Conservation (phyloP, 2,888 invertebrate species). For the Pedicia rivosa region DNA sequence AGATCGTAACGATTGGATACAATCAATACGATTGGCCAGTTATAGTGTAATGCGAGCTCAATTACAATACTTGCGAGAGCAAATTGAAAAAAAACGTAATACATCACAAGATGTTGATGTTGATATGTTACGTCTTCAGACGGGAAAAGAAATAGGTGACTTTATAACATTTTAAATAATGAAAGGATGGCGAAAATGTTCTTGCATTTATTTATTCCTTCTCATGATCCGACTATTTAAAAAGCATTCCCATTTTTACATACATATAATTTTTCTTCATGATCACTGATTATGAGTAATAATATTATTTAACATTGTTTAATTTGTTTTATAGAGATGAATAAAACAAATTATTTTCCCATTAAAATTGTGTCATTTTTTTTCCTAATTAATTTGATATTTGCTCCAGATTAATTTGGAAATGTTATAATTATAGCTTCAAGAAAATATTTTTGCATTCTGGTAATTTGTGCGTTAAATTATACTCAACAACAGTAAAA, state of each 20-base stretch:
- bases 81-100: constrained; percentile 43
- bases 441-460: too few species aligned
- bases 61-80: constrained; percentile 38
- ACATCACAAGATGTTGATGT: constrained; percentile 44
- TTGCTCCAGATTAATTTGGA: too few species aligned
- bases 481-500: too few species aligned
- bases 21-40: constrained; percentile 68
- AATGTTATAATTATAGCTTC: too few species aligned
- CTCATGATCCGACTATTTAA: not conserved
- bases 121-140: constrained; percentile 50
- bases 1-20: constrained; percentile 75
- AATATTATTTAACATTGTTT: not conserved
- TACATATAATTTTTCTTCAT: not conserved
- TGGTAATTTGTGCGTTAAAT: too few species aligned
- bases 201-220: not conserved
- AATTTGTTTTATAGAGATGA: not conserved
- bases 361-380: too few species aligned
- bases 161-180: constrained; percentile 31
- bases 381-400: too few species aligned
- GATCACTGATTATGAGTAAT: not conserved
- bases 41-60: constrained; percentile 68
- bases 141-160: constrained; percentile 52
- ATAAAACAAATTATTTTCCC: not conserved
- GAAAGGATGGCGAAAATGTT: too few species aligned
- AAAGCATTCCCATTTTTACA: too few species aligned